Evolutionary conservation across 1,140 invertebrate genomes (phyloP), one percentile per base, ranked within the genome.

Genomic region (Calycopis cecrops): DNA sequence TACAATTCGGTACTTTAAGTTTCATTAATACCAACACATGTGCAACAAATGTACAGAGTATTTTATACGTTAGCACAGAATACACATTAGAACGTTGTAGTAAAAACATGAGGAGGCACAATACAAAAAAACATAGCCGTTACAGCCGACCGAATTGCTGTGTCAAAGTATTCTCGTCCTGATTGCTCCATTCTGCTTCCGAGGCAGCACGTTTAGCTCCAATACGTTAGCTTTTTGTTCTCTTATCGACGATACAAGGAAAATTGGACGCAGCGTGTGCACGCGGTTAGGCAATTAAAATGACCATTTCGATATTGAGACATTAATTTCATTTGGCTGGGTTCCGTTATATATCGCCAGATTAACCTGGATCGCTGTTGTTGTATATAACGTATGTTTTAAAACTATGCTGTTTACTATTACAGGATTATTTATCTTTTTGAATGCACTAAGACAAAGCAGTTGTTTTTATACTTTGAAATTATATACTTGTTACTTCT

Each of bases 181-280:
- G 83, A 86, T 86, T 86, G 80, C 76, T 82, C 76, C 69, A 79
- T 86, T 86, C 78, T 84, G 71, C 70, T 77, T 65, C 67, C 71
- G 62, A 61, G 67, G 65, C 74, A 72, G 59, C 63, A 58, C 63
- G 67, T 68, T 44, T 63, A 63, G 57, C 65, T 61, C 53, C 56
- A 69, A 72, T 75, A 68, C 66, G 65, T 73, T 69, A 57, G 65
- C 65, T 80, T 78, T 80, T 73, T 75, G 55, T 62, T 70, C 72
- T 66, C 63, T 69, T 76, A 76, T 76, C 70, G 69, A 69, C 71
- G 63, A 72, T 71, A 68, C 59, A 60, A 71, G 62, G 66, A 69
- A 66, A 67, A 69, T 68, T 65, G 62, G 54, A 62, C 60, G 52
- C 57, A 60, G 51, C 59, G 55, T 66, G 54, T 59, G 56, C 52